phyloP scores from a whole-genome alignment of 1,140 invertebrate species.

The Lasioglossum albipes region DNA sequence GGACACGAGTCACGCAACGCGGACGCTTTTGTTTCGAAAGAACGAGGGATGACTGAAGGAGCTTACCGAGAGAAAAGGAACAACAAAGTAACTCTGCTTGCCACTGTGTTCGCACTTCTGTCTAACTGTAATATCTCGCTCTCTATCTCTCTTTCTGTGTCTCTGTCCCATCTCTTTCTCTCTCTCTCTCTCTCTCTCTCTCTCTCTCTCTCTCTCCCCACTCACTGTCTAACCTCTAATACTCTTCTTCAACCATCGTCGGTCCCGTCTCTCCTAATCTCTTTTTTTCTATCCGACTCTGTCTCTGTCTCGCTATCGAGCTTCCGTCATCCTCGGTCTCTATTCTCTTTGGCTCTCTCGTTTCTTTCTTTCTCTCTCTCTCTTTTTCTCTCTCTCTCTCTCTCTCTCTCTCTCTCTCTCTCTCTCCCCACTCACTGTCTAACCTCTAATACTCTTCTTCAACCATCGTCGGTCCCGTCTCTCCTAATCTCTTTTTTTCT shows the following conservation, averaged over 20 bases:
- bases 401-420: constrained; percentile 34
- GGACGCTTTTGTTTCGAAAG: constrained; percentile 55
- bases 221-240: constrained; percentile 38
- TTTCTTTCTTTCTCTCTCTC: constrained; percentile 22
- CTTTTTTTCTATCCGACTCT: constrained; percentile 19
- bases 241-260: constrained; percentile 23
- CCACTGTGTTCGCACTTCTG: constrained; percentile 69
- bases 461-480: not conserved
- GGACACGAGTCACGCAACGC: constrained; percentile 67
- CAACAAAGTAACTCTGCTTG: constrained; percentile 73
- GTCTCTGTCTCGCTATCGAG: constrained; percentile 13
- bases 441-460: constrained; percentile 42
- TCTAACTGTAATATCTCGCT: constrained; percentile 37
- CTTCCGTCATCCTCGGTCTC: constrained; percentile 36
- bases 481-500: not conserved
- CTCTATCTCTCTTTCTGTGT: too few species aligned
- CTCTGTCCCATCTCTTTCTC: constrained; percentile 43
- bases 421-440: constrained; percentile 28
- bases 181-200: constrained; percentile 40
- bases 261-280: not conserved
- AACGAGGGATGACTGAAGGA: constrained; percentile 66
- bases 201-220: constrained; percentile 38
- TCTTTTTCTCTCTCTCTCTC: not conserved
- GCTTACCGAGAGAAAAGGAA: constrained; percentile 66
- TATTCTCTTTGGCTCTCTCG: constrained; percentile 22